These are phyloP conservation scores for Malthinus flaveolus DNA, from an alignment of 2,888 invertebrate genomes.

Conservation along the genomic window DNA sequence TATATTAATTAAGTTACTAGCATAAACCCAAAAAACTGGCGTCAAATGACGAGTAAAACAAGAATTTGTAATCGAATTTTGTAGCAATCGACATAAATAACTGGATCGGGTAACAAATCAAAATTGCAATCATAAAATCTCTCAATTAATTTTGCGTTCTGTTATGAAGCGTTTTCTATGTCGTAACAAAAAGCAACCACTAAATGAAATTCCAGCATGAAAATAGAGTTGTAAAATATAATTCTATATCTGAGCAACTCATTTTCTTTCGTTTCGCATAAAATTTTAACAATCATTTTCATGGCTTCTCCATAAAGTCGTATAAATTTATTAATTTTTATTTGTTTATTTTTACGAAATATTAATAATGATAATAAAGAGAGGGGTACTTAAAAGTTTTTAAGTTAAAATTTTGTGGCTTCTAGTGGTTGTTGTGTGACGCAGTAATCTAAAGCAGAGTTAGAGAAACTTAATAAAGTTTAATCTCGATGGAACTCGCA, in stretches of 20 bases:
- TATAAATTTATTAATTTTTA: not conserved
- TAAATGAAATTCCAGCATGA: conserved; percentile 7
- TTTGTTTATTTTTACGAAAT: not conserved
- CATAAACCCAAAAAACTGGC: too few species aligned
- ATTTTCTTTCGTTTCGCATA: conserved; percentile 30
- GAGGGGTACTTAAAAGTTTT: not conserved
- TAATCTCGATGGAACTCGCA: conserved; percentile 38
- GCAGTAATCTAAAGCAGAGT: conserved; percentile 21
- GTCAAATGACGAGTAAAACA: too few species aligned
- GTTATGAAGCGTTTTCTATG: conserved; percentile 13
- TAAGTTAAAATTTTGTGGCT: conserved; percentile 2
- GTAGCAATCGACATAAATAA: conserved; percentile 24
- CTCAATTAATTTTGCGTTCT: conserved; percentile 23
- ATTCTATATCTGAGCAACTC: conserved; percentile 28
- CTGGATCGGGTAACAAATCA: conserved; percentile 26
- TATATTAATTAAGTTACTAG: too few species aligned
- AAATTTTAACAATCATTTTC: not conserved
- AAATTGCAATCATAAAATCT: conserved; percentile 26
- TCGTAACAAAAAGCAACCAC: not conserved
- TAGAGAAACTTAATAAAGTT: conserved; percentile 48
- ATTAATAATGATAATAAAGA: not conserved
- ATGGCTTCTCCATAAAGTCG: not conserved
- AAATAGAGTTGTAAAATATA: conserved; percentile 26
- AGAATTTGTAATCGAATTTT: conserved; percentile 3
- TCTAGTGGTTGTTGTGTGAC: not conserved